Conservation (phyloP, 2,113 vertebrate genomes). For the Misgurnus anguillicaudatus region DNA sequence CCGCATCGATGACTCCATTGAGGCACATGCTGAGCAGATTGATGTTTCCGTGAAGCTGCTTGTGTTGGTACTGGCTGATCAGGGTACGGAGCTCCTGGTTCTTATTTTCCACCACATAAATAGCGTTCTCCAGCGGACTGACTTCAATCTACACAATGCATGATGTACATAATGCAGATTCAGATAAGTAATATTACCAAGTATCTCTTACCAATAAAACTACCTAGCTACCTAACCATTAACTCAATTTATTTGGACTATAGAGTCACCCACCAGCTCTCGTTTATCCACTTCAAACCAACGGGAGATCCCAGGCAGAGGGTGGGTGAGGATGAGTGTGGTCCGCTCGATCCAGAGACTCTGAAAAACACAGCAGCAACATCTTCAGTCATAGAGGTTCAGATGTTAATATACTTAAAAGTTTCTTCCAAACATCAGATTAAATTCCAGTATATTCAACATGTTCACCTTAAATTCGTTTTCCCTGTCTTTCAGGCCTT, state of each 20-base stretch:
- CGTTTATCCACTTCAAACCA: conserved; percentile 98
- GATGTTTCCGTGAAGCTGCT: conserved; percentile 92
- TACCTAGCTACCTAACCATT: too few species aligned
- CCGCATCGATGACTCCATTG: conserved; percentile 95
- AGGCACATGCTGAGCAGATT: conserved; percentile 99
- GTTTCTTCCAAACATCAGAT: background rate
- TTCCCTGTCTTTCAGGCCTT: conserved; percentile 93
- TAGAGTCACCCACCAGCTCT: conserved; percentile 84
- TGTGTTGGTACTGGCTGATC: conserved; percentile 96
- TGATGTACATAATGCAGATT: background rate
- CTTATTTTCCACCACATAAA: conserved; percentile 97
- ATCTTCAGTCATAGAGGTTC: background rate
- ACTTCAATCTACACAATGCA: conserved; percentile 85
- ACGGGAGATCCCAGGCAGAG: conserved; percentile 93
- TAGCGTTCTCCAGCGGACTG: conserved; percentile 94
- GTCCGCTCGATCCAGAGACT: conserved; percentile 98
- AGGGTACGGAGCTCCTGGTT: conserved; percentile 95
- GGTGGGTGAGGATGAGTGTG: conserved; percentile 91
- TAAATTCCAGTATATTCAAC: background rate
- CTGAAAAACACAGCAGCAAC: conserved; percentile 66
- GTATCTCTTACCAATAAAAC: too few species aligned
- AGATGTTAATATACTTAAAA: background rate
- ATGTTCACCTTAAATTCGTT: conserved; percentile 95
- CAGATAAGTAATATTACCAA: too few species aligned
- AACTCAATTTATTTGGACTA: too few species aligned